Evolutionary conservation across 2,888 invertebrate genomes (phyloP).

Genomic region (Eupithecia insigniata): DNA sequence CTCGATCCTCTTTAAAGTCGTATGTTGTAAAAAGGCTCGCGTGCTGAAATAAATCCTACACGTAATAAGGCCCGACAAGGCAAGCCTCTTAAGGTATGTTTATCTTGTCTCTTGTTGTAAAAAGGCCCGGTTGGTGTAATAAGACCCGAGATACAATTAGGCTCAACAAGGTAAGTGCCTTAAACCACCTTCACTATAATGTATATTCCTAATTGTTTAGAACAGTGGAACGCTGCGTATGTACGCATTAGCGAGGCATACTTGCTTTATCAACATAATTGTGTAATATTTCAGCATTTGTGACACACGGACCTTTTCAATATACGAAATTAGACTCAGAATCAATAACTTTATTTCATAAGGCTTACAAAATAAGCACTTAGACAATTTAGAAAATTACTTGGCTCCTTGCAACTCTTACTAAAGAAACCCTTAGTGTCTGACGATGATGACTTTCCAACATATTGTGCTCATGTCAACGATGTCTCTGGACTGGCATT

Average conservation of each 20-base stretch:
- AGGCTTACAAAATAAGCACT: no score
- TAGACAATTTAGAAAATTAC: no score
- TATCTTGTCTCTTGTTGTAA: neutral
- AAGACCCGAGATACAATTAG: neutral
- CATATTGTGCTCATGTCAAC: no score
- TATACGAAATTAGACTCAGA: no score
- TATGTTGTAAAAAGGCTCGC: neutral
- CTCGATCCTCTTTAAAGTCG: no score
- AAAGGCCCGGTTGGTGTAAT: neutral
- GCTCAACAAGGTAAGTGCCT: neutral
- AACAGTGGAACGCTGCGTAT: neutral
- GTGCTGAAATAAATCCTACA: no score
- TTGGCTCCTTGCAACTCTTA: neutral
- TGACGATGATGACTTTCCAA: no score
- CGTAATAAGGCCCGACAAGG: no score
- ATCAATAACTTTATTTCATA: no score
- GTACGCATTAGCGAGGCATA: conserved; percentile 1
- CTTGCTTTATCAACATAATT: neutral
- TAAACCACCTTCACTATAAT: neutral
- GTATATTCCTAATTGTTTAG: neutral
- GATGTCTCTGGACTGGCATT: no score
- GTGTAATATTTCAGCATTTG: neutral
- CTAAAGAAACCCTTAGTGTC: neutral
- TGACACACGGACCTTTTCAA: neutral
- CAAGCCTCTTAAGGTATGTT: no score